Evolutionary conservation across 2,113 vertebrate genomes (phyloP), one percentile per base, ranked within the genome.

Genomic region (Limnothrissa miodon): DNA sequence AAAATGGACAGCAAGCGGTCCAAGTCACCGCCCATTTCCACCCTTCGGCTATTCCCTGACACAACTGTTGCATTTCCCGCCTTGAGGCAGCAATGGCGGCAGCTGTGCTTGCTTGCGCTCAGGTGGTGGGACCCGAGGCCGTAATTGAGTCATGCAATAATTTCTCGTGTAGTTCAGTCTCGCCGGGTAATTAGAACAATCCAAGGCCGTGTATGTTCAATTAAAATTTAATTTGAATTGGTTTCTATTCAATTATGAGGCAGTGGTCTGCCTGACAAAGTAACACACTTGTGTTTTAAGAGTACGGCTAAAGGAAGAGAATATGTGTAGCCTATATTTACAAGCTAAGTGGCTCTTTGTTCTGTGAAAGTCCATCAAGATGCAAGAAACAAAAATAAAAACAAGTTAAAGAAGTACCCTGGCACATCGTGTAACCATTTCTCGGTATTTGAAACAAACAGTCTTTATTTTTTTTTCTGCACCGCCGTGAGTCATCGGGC

Each of bases 201-300:
- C 74, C 70, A 78, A 85, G 78, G 70, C 44, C 78, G 39, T 86
- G 87, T 83, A 62, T 39, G 33, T 44, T 80, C 53, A 87, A 89
- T 90, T 85, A 87, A 83, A 87, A 80, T 70, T 17, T 45, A 45
- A 83, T 80, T 78, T 74, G 15, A 84, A 90, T 59, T 21, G 21
- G 21, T 81, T 83, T 82, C 33, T 80, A 78, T 66, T 87, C 39
- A 83, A 83, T 81, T 86, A 45, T 51, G 80, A 59, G 36, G n/a
- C 44, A 78, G 66, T n/a, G 66, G 10, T 36, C 13, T 17, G 33
- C 33, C 66, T 36, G 66, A 74, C 11, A 74, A 29, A 36, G 66
- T 36, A 36, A 36, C 66, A 36, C 29, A 36, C 33, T 74, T 5
- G 25, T 36, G 15, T 74, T 36, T 13, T 4, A 74, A 74, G 66